Conservation (phyloP, 2,113 vertebrate genomes). For the Tachysurus vachellii region DNA sequence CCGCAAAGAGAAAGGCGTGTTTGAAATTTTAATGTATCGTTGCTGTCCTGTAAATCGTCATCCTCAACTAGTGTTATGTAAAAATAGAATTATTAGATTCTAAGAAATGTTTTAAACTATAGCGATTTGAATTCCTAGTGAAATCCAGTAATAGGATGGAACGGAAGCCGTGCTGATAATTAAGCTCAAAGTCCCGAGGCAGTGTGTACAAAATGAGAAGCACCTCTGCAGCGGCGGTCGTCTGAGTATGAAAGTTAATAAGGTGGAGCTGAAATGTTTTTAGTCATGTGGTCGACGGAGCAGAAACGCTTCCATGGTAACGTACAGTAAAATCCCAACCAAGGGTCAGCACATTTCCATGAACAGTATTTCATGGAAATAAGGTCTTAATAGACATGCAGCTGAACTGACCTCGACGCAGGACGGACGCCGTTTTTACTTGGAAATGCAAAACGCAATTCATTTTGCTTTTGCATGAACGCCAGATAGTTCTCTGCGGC, state of each 20-base stretch:
- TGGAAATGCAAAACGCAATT: neutral
- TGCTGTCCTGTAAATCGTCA: neutral
- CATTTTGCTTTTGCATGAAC: neutral
- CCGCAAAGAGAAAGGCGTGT: too few relatives aligned
- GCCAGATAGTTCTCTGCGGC: neutral
- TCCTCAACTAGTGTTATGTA: too few relatives aligned
- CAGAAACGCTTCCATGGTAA: slow-evolving; percentile 23
- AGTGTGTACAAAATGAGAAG: neutral
- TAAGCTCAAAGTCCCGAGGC: neutral
- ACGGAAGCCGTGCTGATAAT: neutral
- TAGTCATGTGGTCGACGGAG: neutral
- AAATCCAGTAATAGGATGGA: neutral
- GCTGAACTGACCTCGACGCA: neutral
- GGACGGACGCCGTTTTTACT: neutral
- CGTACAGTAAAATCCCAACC: neutral
- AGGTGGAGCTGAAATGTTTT: slow-evolving; percentile 9
- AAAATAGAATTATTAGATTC: neutral
- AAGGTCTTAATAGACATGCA: neutral
- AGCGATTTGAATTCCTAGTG: neutral
- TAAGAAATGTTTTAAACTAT: neutral
- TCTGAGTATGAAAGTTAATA: slow-evolving; percentile 17
- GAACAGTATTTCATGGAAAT: slow-evolving; percentile 1
- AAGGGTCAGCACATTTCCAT: neutral
- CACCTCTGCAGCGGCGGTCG: neutral
- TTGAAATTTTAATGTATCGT: too few relatives aligned